Base-by-base conservation (phyloP, 2,888 invertebrate genomes). In the Saturnia pavonia region DNA sequence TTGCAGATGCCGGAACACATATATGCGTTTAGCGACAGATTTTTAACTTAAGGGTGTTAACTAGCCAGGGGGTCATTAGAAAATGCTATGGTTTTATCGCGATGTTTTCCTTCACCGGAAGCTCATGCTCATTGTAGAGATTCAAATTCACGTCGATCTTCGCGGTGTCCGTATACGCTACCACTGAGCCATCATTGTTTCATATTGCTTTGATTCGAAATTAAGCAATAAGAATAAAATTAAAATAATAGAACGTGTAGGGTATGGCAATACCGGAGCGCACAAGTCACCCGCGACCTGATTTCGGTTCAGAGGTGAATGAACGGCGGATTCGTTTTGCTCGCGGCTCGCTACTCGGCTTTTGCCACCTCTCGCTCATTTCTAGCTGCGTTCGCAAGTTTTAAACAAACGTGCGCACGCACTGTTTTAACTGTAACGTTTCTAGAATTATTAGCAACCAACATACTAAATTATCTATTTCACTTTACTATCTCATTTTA, bases 301-400 rank as follows among this genome's bases (percentile, higher is more conserved):
- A 86, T 85, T 91, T 89, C 88, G 83, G 90, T 89, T 88, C 89
- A 89, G 88, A 89, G 92, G 90, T 92, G 88, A 91, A 91, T 85
- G 92, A 74, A 90, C 91, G 87, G 83, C 76, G 74, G 74, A 76
- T 77, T 77, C 71, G 68, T 71, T 68, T 74, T 78, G 82, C 79
- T 80, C 77, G 84, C 83, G 80, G 78, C 80, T 80, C 81, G 80
- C 78, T 71, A 72, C 74, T 72, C 73, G 74, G 73, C 71, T 67
- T 70, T 69, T 67, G 72, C 74, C 67, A 40, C 69, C 51, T 67
- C 68, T 25, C 73, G 70, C 72, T 73, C 74, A 72, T 73, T 72
- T 69, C 65, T 65, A 65, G 19, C 65, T 67, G 70, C 66, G 65
- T 22, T 65, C 40, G 65, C 12, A 40, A 40, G 40, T 40, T 40